phyloP scores from a whole-genome alignment of 2,888 invertebrate genomes.

The Eupithecia centaureata region DNA sequence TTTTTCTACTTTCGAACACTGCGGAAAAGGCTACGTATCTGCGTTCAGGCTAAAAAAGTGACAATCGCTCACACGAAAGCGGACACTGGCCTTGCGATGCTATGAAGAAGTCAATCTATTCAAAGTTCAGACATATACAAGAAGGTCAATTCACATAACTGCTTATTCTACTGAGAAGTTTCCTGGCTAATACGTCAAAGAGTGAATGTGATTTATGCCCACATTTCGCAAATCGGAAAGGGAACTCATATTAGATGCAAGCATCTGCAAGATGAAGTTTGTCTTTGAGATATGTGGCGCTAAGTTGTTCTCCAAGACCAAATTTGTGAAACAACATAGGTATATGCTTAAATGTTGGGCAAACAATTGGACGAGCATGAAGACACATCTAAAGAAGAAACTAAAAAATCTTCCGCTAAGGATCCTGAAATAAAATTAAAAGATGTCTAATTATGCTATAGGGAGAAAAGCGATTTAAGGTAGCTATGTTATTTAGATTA shows the following conservation, averaged over 20 bases:
- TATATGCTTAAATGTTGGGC: constrained; percentile 46
- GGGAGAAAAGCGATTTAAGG: neutral
- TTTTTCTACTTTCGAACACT: constrained; percentile 56
- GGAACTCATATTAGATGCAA: constrained; percentile 50
- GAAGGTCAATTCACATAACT: constrained; percentile 70
- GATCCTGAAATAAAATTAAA: neutral
- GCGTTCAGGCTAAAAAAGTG: constrained; percentile 34
- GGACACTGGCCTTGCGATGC: constrained; percentile 72
- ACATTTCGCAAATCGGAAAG: constrained; percentile 68
- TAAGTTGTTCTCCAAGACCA: constrained; percentile 19
- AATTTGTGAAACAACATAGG: constrained; percentile 40
- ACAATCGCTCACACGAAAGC: constrained; percentile 24
- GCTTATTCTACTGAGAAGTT: constrained; percentile 72
- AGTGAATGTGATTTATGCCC: constrained; percentile 69
- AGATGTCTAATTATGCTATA: neutral
- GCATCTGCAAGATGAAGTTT: constrained; percentile 36
- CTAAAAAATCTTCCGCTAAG: neutral
- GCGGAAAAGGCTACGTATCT: constrained; percentile 43
- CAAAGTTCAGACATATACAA: constrained; percentile 79
- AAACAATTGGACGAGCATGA: constrained; percentile 27
- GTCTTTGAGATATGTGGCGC: constrained; percentile 21
- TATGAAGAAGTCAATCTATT: constrained; percentile 70
- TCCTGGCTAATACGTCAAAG: constrained; percentile 70
- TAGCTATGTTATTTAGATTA: neutral
- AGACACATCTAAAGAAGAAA: constrained; percentile 20